Evolutionary conservation across 2,888 invertebrate genomes (phyloP).

Genomic region (Schrankia costaestrigalis): DNA sequence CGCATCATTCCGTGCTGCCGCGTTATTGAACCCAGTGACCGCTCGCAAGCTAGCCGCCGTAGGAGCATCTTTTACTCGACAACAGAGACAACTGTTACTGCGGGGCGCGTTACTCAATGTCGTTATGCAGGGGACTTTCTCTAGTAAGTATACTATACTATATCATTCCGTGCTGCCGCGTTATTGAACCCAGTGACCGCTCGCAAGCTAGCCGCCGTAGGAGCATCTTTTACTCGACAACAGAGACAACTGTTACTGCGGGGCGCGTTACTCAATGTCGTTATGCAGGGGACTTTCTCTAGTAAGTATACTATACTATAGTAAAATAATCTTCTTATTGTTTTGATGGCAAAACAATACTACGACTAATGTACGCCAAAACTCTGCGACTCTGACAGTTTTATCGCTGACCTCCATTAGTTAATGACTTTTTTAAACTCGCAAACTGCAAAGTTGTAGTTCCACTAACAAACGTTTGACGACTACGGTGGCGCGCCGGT

Average conservation of each 20-base stretch:
- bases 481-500: too few species aligned
- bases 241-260: slow-evolving; percentile 61
- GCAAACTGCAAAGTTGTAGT: too few species aligned
- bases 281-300: slow-evolving; percentile 68
- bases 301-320: too few species aligned
- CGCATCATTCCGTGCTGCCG: slow-evolving; percentile 62
- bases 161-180: slow-evolving; percentile 66
- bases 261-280: slow-evolving; percentile 58
- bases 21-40: slow-evolving; percentile 50
- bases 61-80: slow-evolving; percentile 67
- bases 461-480: too few species aligned
- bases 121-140: slow-evolving; percentile 68
- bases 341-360: too few species aligned
- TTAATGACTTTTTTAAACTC: too few species aligned
- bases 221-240: slow-evolving; percentile 67
- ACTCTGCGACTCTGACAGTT: too few species aligned
- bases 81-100: slow-evolving; percentile 61
- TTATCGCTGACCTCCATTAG: too few species aligned
- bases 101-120: slow-evolving; percentile 59
- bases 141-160: slow-evolving; percentile 49
- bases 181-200: slow-evolving; percentile 53
- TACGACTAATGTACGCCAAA: too few species aligned
- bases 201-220: slow-evolving; percentile 63
- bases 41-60: slow-evolving; percentile 65
- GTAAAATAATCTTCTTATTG: too few species aligned